Evolutionary conservation across 2,888 invertebrate species (phyloP).

Genomic region (Polydesmus complanatus): DNA sequence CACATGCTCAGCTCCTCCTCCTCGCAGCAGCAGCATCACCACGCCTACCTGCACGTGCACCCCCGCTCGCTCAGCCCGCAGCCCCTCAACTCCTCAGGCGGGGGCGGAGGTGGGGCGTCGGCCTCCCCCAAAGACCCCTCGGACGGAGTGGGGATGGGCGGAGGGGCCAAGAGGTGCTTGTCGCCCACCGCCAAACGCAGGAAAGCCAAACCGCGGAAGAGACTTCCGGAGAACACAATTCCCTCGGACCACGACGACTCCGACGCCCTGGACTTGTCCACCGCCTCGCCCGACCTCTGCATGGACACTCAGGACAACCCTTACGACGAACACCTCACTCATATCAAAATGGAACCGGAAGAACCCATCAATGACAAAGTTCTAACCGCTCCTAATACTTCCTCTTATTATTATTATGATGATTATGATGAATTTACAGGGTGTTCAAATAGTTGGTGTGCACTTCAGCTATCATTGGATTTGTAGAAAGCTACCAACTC

Average conservation of each 20-base stretch:
- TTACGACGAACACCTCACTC: not conserved
- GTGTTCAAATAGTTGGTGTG: too few relatives aligned
- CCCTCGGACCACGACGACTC: conserved; percentile 22
- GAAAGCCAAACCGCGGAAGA: conserved; percentile 24
- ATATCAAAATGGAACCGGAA: not conserved
- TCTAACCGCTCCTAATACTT: too few relatives aligned
- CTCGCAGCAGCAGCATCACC: too few relatives aligned
- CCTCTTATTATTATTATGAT: too few relatives aligned
- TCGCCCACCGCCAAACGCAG: conserved; percentile 29
- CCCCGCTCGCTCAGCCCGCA: conserved; percentile 29
- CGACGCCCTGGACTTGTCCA: conserved; percentile 18
- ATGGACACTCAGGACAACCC: conserved; percentile 16
- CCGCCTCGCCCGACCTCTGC: conserved; percentile 18
- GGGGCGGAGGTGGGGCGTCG: conserved; percentile 19
- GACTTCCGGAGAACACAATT: conserved; percentile 24
- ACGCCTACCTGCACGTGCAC: conserved; percentile 20
- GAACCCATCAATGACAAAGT: not conserved
- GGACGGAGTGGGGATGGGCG: conserved; percentile 18
- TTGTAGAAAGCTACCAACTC: too few relatives aligned
- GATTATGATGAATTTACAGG: too few relatives aligned
- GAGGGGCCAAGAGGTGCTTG: not conserved
- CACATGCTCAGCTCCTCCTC: too few relatives aligned
- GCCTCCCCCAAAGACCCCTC: conserved; percentile 19
- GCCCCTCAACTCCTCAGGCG: conserved; percentile 19
- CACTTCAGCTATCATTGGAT: too few relatives aligned